phyloP scores from a whole-genome alignment of 2,797 vertebrate genomes.

The Syndactyla subalaris region DNA sequence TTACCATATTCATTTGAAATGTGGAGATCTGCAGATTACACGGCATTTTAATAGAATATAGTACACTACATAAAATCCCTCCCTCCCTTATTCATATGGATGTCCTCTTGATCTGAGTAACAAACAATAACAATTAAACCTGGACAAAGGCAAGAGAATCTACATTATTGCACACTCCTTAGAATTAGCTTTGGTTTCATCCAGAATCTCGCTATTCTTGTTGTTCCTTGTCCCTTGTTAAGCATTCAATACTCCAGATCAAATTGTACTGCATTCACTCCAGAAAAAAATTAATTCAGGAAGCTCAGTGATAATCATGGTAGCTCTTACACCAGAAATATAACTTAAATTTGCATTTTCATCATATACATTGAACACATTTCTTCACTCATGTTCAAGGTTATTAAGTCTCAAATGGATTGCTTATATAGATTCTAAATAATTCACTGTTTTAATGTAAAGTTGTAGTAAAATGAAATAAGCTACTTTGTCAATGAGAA shows the following conservation, averaged over 20 bases:
- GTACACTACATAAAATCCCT: not conserved
- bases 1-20: not conserved
- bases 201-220: not conserved
- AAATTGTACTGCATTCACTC: not conserved
- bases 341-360: not conserved
- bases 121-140: not conserved
- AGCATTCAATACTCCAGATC: not conserved
- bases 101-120: not conserved
- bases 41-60: not conserved
- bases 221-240: not conserved
- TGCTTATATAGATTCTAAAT: not conserved
- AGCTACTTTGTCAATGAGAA: not conserved
- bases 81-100: not conserved
- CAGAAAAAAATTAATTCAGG: not conserved
- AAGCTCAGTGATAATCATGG: not conserved
- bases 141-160: not conserved
- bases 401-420: not conserved
- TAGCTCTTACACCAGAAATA: not conserved
- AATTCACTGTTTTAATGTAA: not conserved
- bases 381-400: not conserved
- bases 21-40: not conserved
- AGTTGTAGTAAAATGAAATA: not conserved
- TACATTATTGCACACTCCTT: not conserved
- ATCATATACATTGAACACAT: not conserved
- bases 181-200: not conserved